These are phyloP conservation scores for Hyppa rectilinea DNA, from an alignment of 2,888 invertebrate species.

Conservation along the genomic window DNA sequence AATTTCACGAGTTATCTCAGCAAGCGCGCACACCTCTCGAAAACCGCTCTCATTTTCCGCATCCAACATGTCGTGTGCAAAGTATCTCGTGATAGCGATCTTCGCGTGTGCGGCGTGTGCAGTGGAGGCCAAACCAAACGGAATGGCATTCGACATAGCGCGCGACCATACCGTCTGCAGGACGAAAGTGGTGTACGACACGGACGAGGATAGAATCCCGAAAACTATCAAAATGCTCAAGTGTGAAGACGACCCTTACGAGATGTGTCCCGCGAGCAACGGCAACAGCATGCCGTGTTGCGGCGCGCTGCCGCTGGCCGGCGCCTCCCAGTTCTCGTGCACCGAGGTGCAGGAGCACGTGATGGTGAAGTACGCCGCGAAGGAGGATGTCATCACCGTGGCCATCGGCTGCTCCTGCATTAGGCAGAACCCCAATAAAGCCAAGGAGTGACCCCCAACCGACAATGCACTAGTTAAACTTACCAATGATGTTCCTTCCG, in stretches of 20 bases:
- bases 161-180: slow-evolving; percentile 54
- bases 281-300: slow-evolving; percentile 48
- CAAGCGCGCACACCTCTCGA: slow-evolving; percentile 33
- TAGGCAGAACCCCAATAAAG: slow-evolving; percentile 5
- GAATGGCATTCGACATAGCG: slow-evolving; percentile 21
- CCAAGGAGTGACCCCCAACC: slow-evolving; percentile 37
- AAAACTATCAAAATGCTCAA: slow-evolving; percentile 75
- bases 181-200: slow-evolving; percentile 69
- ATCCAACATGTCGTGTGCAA: slow-evolving; percentile 39
- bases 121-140: slow-evolving; percentile 37
- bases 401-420: slow-evolving; percentile 66
- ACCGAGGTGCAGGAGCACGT: slow-evolving; percentile 54
- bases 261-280: slow-evolving; percentile 45
- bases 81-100: slow-evolving; percentile 28
- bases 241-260: slow-evolving; percentile 70
- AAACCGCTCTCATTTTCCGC: slow-evolving; percentile 39
- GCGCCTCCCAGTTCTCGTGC: slow-evolving; percentile 45
- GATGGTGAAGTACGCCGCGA: slow-evolving; percentile 18
- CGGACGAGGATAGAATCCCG: slow-evolving; percentile 72
- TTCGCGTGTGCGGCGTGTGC: slow-evolving; percentile 19
- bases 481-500: slow-evolving; percentile 42
- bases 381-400: slow-evolving; percentile 16
- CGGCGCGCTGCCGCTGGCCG: slow-evolving; percentile 17
- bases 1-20: slow-evolving; percentile 40
- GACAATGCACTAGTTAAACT: background rate